Percentiles rank a stretch among this genome's conserved stretches.
Evolutionary conservation across 1,140 invertebrate species (phyloP).

Genomic region (Gonatopus flavifemur): DNA sequence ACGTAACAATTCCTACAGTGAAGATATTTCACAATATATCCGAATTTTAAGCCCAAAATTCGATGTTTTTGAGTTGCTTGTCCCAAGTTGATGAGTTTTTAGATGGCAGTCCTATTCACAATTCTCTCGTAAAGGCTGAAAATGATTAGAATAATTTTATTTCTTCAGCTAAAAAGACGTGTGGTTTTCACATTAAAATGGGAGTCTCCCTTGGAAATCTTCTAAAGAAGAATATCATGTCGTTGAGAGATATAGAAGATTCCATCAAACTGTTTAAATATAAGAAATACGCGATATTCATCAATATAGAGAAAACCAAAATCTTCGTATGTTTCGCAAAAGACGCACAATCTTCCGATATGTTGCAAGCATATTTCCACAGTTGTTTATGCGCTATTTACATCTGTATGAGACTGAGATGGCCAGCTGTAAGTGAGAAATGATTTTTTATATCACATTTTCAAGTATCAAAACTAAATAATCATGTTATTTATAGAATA

Average conservation of each 20-base stretch:
- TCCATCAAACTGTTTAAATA: slow-evolving; percentile 47
- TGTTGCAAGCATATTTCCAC: slow-evolving; percentile 62
- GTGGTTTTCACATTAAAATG: slow-evolving; percentile 59
- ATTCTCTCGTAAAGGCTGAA: background rate
- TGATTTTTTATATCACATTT: background rate
- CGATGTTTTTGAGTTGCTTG: too few species aligned
- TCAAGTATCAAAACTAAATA: background rate
- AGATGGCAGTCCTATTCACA: too few species aligned
- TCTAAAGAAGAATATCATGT: slow-evolving; percentile 44
- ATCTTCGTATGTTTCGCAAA: slow-evolving; percentile 57
- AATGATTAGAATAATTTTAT: slow-evolving; percentile 26
- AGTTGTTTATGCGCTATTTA: slow-evolving; percentile 53
- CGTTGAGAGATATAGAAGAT: slow-evolving; percentile 36
- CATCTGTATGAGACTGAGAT: slow-evolving; percentile 21
- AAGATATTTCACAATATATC: too few species aligned
- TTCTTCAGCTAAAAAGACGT: slow-evolving; percentile 54
- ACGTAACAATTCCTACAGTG: too few species aligned
- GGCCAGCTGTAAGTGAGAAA: slow-evolving; percentile 22
- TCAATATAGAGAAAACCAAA: slow-evolving; percentile 45
- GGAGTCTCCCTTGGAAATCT: slow-evolving; percentile 60
- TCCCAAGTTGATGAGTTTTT: too few species aligned
- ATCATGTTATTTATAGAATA: slow-evolving; percentile 12
- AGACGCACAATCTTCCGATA: slow-evolving; percentile 44
- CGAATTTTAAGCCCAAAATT: too few species aligned
- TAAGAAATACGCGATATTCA: slow-evolving; percentile 56